Percentiles rank a stretch among this genome's conserved stretches.
phyloP scores from a whole-genome alignment of 2,113 vertebrate species.

The Sclerurus mexicanus region DNA sequence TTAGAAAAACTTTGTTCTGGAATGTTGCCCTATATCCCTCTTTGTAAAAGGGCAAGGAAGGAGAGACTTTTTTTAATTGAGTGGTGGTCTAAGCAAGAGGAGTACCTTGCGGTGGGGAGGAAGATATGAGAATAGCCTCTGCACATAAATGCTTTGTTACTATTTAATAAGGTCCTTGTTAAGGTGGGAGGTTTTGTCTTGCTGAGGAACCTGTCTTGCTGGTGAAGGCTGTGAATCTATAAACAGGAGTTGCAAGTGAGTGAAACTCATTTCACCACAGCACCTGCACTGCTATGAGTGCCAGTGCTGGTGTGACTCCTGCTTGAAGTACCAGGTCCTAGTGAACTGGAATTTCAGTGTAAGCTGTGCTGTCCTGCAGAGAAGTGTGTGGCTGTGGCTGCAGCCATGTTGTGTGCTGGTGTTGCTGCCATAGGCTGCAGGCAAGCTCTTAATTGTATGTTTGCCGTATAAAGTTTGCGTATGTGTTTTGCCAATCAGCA shows the following conservation, averaged over 20 bases:
- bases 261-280: background rate
- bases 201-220: background rate
- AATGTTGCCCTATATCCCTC: background rate
- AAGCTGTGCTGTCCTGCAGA: background rate
- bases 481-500: rapidly evolving
- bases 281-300: background rate
- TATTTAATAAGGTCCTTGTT: background rate
- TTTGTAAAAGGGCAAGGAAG: background rate
- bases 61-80: background rate
- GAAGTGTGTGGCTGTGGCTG: background rate
- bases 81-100: background rate
- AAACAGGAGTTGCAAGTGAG: background rate
- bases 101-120: background rate
- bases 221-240: background rate
- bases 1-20: background rate
- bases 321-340: background rate
- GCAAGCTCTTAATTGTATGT: background rate
- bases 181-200: background rate
- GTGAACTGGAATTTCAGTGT: background rate
- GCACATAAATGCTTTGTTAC: background rate
- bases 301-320: background rate
- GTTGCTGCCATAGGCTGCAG: background rate
- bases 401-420: rapidly evolving
- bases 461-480: background rate
- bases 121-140: background rate